Conservation (phyloP, 2,113 vertebrate genomes). For the Silurus asotus region DNA sequence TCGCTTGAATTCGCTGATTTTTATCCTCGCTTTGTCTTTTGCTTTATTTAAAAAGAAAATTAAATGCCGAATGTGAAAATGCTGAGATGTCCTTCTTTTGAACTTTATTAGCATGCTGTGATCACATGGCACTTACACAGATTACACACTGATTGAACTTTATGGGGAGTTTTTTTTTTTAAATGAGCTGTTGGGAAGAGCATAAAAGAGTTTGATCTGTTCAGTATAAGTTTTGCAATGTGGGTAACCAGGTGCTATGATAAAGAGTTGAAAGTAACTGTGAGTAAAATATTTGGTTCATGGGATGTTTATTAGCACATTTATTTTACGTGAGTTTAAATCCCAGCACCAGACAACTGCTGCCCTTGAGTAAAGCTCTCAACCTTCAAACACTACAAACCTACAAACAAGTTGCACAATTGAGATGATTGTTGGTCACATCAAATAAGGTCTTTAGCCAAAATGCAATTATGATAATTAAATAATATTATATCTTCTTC, state of each 20-base stretch:
- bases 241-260: neutral
- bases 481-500: no score
- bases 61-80: neutral
- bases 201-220: neutral
- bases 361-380: no score
- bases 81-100: neutral
- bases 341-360: no score
- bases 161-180: neutral
- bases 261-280: neutral
- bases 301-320: neutral
- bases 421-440: no score
- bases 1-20: neutral
- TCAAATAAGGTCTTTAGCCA: no score
- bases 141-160: neutral
- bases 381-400: no score
- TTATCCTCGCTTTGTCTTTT: neutral
- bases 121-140: neutral
- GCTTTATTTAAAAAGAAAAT: neutral
- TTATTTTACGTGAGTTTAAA: neutral
- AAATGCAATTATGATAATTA: no score
- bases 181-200: neutral
- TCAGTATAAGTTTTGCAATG: neutral
- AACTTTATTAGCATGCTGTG: neutral
- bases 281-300: neutral
- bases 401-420: no score